Evolutionary conservation across 2,113 vertebrate species (phyloP).

Genomic region (Azemiops feae): DNA sequence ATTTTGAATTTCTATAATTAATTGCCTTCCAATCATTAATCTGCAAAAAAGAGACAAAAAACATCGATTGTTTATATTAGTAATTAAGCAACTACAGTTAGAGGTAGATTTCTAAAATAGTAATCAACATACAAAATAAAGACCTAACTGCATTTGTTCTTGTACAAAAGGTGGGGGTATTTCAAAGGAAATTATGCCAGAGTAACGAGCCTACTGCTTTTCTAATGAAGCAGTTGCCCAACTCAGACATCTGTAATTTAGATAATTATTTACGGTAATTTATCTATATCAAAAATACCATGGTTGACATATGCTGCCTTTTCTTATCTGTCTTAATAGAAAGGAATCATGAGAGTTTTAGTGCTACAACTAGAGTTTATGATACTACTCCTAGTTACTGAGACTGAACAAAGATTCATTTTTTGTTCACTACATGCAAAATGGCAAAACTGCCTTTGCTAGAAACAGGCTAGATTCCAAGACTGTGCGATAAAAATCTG

Average conservation of each 20-base stretch:
- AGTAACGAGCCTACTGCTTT: neutral
- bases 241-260: neutral
- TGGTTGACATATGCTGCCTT: too few relatives aligned
- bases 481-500: neutral
- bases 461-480: neutral
- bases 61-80: neutral
- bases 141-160: neutral
- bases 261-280: neutral
- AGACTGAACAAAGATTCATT: neutral
- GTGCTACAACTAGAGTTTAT: too few relatives aligned
- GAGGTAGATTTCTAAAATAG: neutral
- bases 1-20: slow-evolving; percentile 69
- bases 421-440: neutral
- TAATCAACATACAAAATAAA: neutral
- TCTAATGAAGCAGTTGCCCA: neutral
- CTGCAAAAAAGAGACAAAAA: slow-evolving; percentile 68
- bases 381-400: too few relatives aligned
- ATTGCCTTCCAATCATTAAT: slow-evolving; percentile 79
- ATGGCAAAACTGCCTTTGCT: neutral
- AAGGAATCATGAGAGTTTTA: too few relatives aligned
- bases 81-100: neutral
- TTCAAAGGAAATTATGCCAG: neutral
- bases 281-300: neutral
- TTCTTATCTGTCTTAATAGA: too few relatives aligned
- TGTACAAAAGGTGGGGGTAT: neutral